phyloP scores from a whole-genome alignment of 2,797 vertebrate species.

The Micropoecilia bifurca region DNA sequence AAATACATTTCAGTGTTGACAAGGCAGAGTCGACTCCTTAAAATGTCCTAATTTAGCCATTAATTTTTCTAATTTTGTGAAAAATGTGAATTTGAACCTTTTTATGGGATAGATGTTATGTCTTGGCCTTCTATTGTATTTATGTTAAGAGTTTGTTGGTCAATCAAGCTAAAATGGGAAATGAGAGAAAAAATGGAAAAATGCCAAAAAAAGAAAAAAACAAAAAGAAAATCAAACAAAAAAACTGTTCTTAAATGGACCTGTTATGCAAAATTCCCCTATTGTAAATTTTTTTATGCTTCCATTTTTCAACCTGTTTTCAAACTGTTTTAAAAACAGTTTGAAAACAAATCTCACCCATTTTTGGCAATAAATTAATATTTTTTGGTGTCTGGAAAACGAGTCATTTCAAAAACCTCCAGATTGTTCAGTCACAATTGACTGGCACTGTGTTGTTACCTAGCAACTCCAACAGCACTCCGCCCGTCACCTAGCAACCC shows the following conservation, averaged over 20 bases:
- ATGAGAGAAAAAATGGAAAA: background rate
- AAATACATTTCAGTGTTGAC: background rate
- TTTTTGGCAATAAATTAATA: too few species aligned
- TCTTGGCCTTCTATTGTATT: background rate
- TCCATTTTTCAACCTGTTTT: too few species aligned
- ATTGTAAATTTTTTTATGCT: too few species aligned
- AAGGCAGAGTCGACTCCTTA: background rate
- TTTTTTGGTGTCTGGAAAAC: too few species aligned
- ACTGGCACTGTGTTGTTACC: too few species aligned
- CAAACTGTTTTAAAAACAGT: too few species aligned
- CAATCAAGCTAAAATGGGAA: background rate
- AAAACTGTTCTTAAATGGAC: background rate
- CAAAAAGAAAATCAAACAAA: background rate
- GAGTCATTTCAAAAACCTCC: too few species aligned
- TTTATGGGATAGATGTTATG: background rate
- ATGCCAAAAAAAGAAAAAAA: background rate
- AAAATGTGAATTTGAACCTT: background rate
- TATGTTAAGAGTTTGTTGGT: background rate
- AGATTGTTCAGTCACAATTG: too few species aligned
- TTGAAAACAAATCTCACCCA: too few species aligned
- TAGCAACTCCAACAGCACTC: too few species aligned
- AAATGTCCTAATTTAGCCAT: background rate
- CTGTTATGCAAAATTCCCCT: too few species aligned
- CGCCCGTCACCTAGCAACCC: too few species aligned
- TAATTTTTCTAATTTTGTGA: background rate